Percentiles rank a stretch among this genome's conserved stretches.
These are phyloP conservation scores for Microtus montanus DNA, from an alignment of 2,113 vertebrate species.

Conservation along the genomic window DNA sequence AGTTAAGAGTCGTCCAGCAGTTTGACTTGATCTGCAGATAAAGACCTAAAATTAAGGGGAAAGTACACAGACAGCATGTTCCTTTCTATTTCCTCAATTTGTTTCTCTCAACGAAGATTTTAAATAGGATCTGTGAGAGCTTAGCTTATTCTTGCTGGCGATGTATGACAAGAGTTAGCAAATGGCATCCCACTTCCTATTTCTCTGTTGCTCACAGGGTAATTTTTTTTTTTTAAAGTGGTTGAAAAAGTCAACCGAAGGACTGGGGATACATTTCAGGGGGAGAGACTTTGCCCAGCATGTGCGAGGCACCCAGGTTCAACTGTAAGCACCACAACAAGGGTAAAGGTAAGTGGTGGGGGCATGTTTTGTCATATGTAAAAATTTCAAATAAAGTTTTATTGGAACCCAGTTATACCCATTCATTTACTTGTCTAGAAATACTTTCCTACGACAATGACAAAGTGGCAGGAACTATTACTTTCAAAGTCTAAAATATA, in stretches of 20 bases:
- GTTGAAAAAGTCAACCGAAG: not conserved
- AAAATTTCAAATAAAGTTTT: conserved; percentile 39
- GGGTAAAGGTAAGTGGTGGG: not conserved
- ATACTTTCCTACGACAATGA: not conserved
- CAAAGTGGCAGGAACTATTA: not conserved
- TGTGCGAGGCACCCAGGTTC: not conserved
- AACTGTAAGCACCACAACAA: not conserved
- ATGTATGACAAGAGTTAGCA: not conserved
- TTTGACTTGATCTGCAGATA: conserved; percentile 4
- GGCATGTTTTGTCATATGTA: not conserved
- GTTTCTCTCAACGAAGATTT: not conserved
- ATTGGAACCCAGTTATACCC: not conserved
- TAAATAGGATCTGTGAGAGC: not conserved
- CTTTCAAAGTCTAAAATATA: conserved; percentile 29
- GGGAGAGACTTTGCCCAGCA: not conserved
- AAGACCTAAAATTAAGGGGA: conserved; percentile 28
- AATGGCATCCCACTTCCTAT: not conserved
- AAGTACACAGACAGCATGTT: not conserved
- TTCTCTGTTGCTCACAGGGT: not conserved
- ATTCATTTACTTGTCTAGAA: not conserved
- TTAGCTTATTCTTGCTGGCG: not conserved
- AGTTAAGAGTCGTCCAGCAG: not conserved
- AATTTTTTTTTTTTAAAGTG: not conserved
- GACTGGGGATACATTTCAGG: not conserved
- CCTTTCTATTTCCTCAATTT: conserved; percentile 27